Evolutionary conservation across 2,888 invertebrate species (phyloP).

Genomic region (Clanis bilineata): DNA sequence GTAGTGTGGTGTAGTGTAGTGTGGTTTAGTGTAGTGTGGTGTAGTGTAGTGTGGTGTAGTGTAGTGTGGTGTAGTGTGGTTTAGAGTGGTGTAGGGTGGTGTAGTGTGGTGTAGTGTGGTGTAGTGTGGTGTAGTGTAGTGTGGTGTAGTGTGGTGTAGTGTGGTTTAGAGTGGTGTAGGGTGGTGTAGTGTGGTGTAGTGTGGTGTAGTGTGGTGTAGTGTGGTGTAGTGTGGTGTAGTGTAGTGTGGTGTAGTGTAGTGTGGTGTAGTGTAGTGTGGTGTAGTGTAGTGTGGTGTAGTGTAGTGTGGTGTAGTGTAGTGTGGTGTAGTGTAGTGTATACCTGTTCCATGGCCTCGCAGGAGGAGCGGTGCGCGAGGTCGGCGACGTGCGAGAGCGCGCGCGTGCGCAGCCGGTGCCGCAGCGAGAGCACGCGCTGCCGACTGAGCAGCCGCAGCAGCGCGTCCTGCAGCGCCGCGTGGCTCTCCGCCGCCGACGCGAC

Average conservation of each 20-base stretch:
- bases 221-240: too few relatives aligned
- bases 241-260: background rate
- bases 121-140: too few relatives aligned
- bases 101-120: too few relatives aligned
- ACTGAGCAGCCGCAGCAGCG: conserved; percentile 49
- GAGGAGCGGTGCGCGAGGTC: conserved; percentile 67
- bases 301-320: background rate
- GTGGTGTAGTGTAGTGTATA: conserved; percentile 25
- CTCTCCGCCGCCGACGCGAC: conserved; percentile 34
- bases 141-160: too few relatives aligned
- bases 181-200: too few relatives aligned
- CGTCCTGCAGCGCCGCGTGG: conserved; percentile 35
- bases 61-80: too few relatives aligned
- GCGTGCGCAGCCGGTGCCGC: conserved; percentile 55
- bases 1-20: too few relatives aligned
- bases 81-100: too few relatives aligned
- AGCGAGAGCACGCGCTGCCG: conserved; percentile 62
- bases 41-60: too few relatives aligned
- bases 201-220: too few relatives aligned
- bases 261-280: background rate
- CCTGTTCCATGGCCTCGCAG: conserved; percentile 65
- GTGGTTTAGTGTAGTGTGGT: too few relatives aligned
- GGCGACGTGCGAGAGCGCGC: conserved; percentile 55
- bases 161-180: too few relatives aligned
- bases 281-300: background rate